Percentiles rank a stretch among this genome's conserved stretches.
phyloP scores from a whole-genome alignment of 2,113 vertebrate genomes.

The Cavia aperea region DNA sequence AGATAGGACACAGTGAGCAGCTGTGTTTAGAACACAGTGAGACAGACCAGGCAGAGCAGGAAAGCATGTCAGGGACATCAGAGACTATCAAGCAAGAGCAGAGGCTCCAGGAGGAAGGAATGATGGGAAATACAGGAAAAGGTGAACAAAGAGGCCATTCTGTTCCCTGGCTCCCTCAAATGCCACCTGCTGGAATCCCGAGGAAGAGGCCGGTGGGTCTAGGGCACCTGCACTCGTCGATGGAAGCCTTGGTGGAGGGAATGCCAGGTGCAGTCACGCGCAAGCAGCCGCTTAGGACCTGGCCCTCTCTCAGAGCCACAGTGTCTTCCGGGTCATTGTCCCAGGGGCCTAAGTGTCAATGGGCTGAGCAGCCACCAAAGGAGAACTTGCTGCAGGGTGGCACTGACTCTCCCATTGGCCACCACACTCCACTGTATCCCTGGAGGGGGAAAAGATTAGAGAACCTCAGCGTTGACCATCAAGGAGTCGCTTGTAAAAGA shows the following conservation, averaged over 20 bases:
- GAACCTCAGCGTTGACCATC: constrained; percentile 40
- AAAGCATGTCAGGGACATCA: background rate
- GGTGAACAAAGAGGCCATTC: background rate
- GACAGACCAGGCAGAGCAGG: constrained; percentile 30
- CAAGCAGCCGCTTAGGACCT: constrained; percentile 19
- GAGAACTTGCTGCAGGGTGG: constrained; percentile 58
- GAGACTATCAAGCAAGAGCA: background rate
- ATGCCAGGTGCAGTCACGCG: background rate
- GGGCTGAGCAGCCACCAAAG: constrained; percentile 60
- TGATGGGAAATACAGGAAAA: background rate
- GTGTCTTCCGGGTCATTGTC: constrained; percentile 63
- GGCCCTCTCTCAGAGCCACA: constrained; percentile 41
- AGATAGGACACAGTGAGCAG: background rate
- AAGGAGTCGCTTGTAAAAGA: background rate
- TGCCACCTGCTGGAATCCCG: constrained; percentile 18
- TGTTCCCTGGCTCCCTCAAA: background rate
- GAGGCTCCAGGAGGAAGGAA: background rate
- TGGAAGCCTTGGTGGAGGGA: background rate
- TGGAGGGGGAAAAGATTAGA: constrained; percentile 65
- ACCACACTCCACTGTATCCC: constrained; percentile 68
- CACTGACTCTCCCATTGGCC: constrained; percentile 66
- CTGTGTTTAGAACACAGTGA: background rate
- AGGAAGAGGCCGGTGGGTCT: background rate
- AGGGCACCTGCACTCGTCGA: background rate
- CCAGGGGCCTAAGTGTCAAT: constrained; percentile 58